phyloP scores from a whole-genome alignment of 2,888 invertebrate genomes.

The Bursaphelenchus okinawaensis region DNA sequence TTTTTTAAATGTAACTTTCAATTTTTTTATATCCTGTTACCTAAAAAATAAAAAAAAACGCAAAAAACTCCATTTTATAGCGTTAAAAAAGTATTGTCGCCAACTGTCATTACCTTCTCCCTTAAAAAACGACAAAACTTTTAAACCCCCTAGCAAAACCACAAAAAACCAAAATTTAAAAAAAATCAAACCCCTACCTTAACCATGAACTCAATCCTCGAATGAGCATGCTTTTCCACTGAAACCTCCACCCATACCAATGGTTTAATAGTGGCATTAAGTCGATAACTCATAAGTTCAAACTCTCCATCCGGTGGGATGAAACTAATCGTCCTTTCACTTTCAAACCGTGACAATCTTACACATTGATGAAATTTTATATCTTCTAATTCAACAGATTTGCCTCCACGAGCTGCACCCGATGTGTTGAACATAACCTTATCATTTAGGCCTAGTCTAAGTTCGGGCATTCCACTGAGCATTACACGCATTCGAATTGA shows the following conservation, averaged over 20 bases:
- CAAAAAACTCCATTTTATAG: neutral
- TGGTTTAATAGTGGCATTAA: slow-evolving; percentile 94
- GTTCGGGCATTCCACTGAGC: slow-evolving; percentile 94
- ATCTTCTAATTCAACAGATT: slow-evolving; percentile 94
- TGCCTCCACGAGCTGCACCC: slow-evolving; percentile 64
- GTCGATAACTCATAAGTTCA: slow-evolving; percentile 92
- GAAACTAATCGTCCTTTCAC: slow-evolving; percentile 83
- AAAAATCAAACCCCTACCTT: slow-evolving; percentile 64
- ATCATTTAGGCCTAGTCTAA: slow-evolving; percentile 90
- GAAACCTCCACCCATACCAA: slow-evolving; percentile 98
- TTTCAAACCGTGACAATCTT: slow-evolving; percentile 88
- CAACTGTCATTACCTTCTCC: no score
- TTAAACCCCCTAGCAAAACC: no score
- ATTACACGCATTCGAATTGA: slow-evolving; percentile 98
- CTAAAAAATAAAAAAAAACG: no score
- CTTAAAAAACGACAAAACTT: no score
- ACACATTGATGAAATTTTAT: slow-evolving; percentile 99
- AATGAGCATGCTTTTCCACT: slow-evolving; percentile 92
- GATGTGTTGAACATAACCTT: slow-evolving; percentile 80
- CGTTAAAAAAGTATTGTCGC: no score
- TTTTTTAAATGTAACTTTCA: neutral
- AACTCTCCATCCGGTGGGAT: slow-evolving; percentile 99
- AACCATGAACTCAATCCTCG: slow-evolving; percentile 96
- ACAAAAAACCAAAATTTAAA: no score
- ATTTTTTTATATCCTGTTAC: no score